Evolutionary conservation across 2,113 vertebrate genomes (phyloP).

Genomic region (Pomatostomus ruficeps): DNA sequence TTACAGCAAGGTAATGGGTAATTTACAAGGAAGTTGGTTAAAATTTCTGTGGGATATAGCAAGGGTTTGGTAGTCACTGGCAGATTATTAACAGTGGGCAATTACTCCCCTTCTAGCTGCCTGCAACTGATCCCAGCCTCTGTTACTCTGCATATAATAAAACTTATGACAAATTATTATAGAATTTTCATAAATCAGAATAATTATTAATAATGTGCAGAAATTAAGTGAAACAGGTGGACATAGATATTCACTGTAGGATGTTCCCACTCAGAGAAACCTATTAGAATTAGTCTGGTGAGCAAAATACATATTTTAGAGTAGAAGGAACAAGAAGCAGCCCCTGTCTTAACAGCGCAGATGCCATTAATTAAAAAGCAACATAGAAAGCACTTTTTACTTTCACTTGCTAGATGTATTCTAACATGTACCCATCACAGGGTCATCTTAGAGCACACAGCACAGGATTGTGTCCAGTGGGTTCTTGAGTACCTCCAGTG

Average conservation of each 20-base stretch:
- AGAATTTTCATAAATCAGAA: background rate
- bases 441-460: background rate
- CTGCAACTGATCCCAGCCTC: background rate
- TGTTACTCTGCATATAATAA: background rate
- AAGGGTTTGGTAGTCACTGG: background rate
- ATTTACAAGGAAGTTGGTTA: background rate
- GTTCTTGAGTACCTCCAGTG: accelerated
- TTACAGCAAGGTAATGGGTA: background rate
- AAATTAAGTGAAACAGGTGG: background rate
- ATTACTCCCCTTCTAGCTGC: background rate
- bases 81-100: background rate
- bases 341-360: background rate
- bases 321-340: background rate
- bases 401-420: background rate
- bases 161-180: background rate
- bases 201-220: background rate
- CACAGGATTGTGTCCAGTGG: background rate
- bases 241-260: background rate
- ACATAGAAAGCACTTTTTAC: background rate
- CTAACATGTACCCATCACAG: background rate
- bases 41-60: background rate
- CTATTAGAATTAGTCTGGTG: background rate
- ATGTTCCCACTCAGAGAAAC: background rate
- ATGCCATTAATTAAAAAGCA: slow-evolving; percentile 9
- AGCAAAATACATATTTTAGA: background rate